Evolutionary conservation across 2,888 invertebrate genomes (phyloP), one percentile per base, ranked within the genome.

Genomic region (Mesorhabditis belari): DNA sequence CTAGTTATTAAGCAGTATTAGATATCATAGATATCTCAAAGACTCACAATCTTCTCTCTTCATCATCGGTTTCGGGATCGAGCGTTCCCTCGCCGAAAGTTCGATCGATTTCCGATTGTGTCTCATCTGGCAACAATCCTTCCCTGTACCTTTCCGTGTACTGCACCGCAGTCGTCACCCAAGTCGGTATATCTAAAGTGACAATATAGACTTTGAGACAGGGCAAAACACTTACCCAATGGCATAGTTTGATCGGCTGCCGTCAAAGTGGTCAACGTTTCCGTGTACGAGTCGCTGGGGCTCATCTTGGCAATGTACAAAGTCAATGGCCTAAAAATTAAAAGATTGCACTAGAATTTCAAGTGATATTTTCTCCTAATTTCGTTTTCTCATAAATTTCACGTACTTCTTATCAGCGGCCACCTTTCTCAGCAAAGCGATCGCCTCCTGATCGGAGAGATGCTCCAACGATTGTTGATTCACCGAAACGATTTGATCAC

Each of bases 401-500:
- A 35, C 60, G 17, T 5, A 71, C 71, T 62, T 68, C 52, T 64
- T 69, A 4, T 66, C 67, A 17, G 61, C 62, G 21, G 75, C 71
- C 5, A 68, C 70, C 25, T 64, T 69, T 55, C 70, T 60, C 17
- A 78, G 60, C 19, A 74, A 61, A 17, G 63, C 55, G 5, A 78
- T 64, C 1, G 74, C 73, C 54, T 76, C 69, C 9, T 71, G 61
- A 21, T 73, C 74, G 23, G 62, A 67, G 23, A 78, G 62, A 51
- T 74, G 67, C 62, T 78, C 77, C 58, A 78, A 78, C 6, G 73
- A 71, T 3, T 71, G 67, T n/a, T 67, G 57, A 53, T 77, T 77
- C 24, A 77, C 73, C 58, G 57, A 24, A 25, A 77, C 63, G 25
- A 78, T 77, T 57, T 78, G 77, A 65, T 78, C 78, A 12, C 78